A percentile compares a stretch with the other conserved stretches of the same genome.
phyloP scores from a whole-genome alignment of 2,888 invertebrate genomes.

The Fragum sueziense region DNA sequence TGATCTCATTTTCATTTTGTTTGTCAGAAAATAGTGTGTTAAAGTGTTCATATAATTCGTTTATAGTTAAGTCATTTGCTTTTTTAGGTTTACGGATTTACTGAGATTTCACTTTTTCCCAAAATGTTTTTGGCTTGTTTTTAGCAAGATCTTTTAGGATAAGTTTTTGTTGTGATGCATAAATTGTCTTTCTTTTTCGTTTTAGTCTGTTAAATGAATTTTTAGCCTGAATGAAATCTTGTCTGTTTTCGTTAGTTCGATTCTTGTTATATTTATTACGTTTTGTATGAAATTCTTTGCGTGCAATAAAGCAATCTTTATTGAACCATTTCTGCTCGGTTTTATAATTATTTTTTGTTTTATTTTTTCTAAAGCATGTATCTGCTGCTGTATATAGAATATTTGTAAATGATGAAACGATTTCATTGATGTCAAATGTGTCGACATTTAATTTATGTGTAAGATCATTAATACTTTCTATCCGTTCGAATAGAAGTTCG shows the following conservation, averaged over 20 bases:
- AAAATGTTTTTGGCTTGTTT: no score
- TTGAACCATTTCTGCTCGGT: constrained; percentile 1
- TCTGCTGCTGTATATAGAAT: neutral
- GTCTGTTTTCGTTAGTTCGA: neutral
- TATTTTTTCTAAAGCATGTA: neutral
- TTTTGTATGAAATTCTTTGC: neutral
- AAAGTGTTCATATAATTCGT: neutral
- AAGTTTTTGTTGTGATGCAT: neutral
- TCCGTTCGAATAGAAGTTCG: neutral
- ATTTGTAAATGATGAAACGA: neutral
- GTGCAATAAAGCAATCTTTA: neutral
- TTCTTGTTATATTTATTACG: neutral
- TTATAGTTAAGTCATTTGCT: neutral
- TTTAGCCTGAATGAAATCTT: neutral
- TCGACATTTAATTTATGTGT: neutral
- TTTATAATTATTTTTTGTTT: neutral
- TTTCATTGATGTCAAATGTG: neutral
- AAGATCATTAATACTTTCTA: neutral
- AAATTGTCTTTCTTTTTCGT: neutral
- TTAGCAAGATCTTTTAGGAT: neutral
- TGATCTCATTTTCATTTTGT: neutral
- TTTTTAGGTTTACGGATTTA: no score
- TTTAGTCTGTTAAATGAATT: neutral
- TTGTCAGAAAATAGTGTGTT: neutral
- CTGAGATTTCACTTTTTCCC: no score